Percentiles rank a stretch among this genome's conserved stretches.
Conservation (phyloP, 1,140 invertebrate species). For the Triops longicaudatus region DNA sequence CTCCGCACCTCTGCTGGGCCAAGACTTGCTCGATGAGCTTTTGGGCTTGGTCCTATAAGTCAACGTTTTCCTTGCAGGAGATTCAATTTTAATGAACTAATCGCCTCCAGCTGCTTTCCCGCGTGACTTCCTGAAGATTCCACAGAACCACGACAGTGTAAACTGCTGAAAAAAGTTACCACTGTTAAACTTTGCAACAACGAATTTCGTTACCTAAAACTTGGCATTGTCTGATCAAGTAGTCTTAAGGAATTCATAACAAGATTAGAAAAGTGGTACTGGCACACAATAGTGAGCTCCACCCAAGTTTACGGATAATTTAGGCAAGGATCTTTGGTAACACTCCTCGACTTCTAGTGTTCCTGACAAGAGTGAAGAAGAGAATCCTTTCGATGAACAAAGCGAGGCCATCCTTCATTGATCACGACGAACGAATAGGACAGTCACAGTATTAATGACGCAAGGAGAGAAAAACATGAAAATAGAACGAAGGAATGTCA, state of each 20-base stretch:
- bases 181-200: constrained; percentile 8
- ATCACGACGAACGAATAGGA: too few relatives aligned
- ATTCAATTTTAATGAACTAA: constrained; percentile 13
- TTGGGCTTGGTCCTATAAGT: constrained; percentile 2
- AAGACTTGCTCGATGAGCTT: constrained; percentile 11
- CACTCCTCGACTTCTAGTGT: too few relatives aligned
- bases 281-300: too few relatives aligned
- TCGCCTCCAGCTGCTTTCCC: neutral
- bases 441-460: too few relatives aligned
- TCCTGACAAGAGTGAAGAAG: too few relatives aligned
- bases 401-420: too few relatives aligned
- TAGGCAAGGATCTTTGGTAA: too few relatives aligned
- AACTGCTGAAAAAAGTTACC: neutral
- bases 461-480: too few relatives aligned
- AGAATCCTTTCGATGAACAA: too few relatives aligned
- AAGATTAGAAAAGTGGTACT: too few relatives aligned
- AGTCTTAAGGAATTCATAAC: neutral
- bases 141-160: neutral
- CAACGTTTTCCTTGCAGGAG: neutral
- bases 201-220: neutral
- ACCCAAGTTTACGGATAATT: too few relatives aligned
- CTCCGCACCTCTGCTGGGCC: neutral
- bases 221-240: neutral
- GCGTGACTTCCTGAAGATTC: neutral
- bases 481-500: too few relatives aligned